Evolutionary conservation across 1,140 invertebrate species (phyloP), one percentile per base, ranked within the genome.

Genomic region (Streblospio benedicti): DNA sequence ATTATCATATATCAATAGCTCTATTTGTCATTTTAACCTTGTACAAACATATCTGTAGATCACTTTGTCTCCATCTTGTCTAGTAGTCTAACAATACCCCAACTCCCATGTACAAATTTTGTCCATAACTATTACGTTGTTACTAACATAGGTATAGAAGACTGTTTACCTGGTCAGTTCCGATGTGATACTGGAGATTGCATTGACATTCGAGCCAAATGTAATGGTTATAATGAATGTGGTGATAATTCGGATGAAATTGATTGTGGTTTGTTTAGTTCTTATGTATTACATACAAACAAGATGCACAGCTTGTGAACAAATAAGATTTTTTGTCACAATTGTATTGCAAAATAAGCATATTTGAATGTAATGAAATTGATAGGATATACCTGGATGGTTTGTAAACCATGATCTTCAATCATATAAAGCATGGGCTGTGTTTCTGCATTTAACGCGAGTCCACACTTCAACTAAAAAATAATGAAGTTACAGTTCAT

Each of bases 161-260:
- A 28, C 1, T 59, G 57, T 28, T 14, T 27, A 6, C 14, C 49
- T 27, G 44, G 52, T 25, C 44, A 59, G 30, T 61, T 61, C 43
- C 16, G 4, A 2, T 61, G 60, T 45, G 27, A 18, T 12, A 47
- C 12, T 18, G 60, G 60, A 0, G 32, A 12, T 2, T 97, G 93
- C 67, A 87, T 97, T 64, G 91, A 90, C 0, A 89, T 87, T 72
- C 86, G 84, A 62, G 95, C 88, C 79, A 90, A 94, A 64, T 97
- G 93, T 73, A 93, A 97, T 73, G 80, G 82, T 38, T 83, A 89
- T 64, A 81, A 81, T 52, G 93, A 97, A 73, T 95, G 92, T 78
- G 70, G 66, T 61, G 92, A 95, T 72, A 83, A 84, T 53, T 87
- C 86, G 62, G 93, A 97, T 78, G 92, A 94, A 83, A 78, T 88